phyloP scores from a whole-genome alignment of 2,113 vertebrate species.

The Cottus gobio region DNA sequence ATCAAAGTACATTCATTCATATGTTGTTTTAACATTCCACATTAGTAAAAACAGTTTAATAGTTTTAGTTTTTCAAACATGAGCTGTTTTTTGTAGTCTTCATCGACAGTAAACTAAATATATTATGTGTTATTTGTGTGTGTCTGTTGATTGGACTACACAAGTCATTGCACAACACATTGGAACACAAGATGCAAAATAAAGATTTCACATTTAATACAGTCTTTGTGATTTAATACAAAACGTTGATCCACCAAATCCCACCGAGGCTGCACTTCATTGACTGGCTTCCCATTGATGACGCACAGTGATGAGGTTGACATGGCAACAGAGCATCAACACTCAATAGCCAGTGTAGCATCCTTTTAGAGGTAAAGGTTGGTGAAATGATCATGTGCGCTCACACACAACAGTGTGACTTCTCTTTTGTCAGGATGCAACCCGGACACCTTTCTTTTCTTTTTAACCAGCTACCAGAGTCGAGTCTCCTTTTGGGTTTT shows the following conservation, averaged over 20 bases:
- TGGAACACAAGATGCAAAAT: neutral
- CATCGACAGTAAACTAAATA: neutral
- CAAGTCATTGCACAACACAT: too few relatives aligned
- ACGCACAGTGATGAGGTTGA: slow-evolving; percentile 42
- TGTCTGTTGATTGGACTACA: neutral
- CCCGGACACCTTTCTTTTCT: neutral
- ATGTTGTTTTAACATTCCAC: neutral
- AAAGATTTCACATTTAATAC: neutral
- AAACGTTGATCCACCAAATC: slow-evolving; percentile 11
- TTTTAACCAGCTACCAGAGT: neutral
- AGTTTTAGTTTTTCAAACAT: neutral
- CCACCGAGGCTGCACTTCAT: slow-evolving; percentile 10
- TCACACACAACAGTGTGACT: slow-evolving; percentile 16
- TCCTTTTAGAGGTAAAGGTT: too few relatives aligned
- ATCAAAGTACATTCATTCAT: neutral
- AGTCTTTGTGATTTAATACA: neutral
- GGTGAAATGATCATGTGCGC: slow-evolving; percentile 36
- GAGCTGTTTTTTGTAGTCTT: neutral
- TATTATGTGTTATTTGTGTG: neutral
- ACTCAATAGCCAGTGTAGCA: slow-evolving; percentile 7
- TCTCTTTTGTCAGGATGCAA: slow-evolving; percentile 36
- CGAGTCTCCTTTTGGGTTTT: slow-evolving; percentile 14
- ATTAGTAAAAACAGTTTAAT: neutral
- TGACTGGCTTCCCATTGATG: slow-evolving; percentile 25
- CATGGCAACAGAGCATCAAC: slow-evolving; percentile 49